Conservation (phyloP, 2,888 invertebrate genomes). For the Automeris io region DNA sequence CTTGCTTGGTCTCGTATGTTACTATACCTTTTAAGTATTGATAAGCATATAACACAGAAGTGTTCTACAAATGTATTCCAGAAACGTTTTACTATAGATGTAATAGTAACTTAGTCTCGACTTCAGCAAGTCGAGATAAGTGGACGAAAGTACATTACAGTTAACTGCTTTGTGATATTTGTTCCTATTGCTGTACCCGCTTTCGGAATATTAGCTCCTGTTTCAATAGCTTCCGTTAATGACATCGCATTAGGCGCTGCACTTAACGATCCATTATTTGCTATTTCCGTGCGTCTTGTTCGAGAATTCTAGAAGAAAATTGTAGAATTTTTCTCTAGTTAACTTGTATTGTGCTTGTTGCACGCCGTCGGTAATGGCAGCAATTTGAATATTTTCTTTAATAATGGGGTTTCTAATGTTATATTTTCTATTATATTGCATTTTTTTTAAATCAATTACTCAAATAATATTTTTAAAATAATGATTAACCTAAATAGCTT, state of each 20-base stretch:
- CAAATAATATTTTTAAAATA: no score
- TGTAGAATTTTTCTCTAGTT: constrained; percentile 1
- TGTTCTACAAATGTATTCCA: background rate
- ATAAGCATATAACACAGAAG: no score
- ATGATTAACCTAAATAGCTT: no score
- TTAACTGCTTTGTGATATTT: constrained; percentile 54
- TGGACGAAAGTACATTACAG: constrained; percentile 38
- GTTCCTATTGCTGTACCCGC: constrained; percentile 48
- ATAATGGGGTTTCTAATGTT: no score
- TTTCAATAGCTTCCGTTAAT: constrained; percentile 13
- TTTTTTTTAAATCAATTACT: no score
- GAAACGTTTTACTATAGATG: constrained; percentile 15
- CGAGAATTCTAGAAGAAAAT: background rate
- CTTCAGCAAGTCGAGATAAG: constrained; percentile 34
- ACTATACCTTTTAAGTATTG: no score
- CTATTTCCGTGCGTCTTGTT: background rate
- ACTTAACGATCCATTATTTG: constrained; percentile 3
- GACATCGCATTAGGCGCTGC: constrained; percentile 8
- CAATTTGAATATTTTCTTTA: no score
- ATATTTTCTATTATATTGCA: no score
- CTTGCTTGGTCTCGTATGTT: no score
- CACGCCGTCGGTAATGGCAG: background rate
- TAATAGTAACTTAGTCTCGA: constrained; percentile 13
- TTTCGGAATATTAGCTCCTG: constrained; percentile 23
- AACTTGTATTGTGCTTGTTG: background rate